A percentile compares a stretch with the other conserved stretches of the same genome.
Conservation (phyloP, 2,888 invertebrate species). For the Yponomeuta malinellus region DNA sequence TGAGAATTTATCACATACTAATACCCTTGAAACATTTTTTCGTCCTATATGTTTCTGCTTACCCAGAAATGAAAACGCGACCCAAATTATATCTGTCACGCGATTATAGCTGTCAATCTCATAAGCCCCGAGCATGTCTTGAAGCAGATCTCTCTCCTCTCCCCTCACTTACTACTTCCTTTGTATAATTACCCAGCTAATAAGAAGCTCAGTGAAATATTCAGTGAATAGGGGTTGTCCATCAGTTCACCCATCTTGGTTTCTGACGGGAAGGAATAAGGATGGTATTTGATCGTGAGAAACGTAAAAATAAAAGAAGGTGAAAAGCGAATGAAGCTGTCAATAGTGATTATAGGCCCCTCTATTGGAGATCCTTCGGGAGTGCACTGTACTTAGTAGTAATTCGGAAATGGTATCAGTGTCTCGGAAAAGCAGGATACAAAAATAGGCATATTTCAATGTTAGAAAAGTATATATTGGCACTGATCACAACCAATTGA, state of each 20-base stretch:
- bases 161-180: conserved; percentile 49
- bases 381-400: conserved; percentile 3
- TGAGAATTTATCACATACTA: too few relatives aligned
- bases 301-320: not conserved
- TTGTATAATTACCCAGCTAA: conserved; percentile 68
- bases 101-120: conserved; percentile 14
- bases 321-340: conserved; percentile 46
- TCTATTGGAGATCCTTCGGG: conserved; percentile 29
- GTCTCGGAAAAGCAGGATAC: not conserved
- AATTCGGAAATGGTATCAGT: conserved; percentile 18
- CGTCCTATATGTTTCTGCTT: not conserved
- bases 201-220: conserved; percentile 59
- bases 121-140: not conserved
- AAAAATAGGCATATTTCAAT: not conserved
- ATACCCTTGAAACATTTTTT: too few relatives aligned
- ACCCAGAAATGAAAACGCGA: not conserved
- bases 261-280: not conserved
- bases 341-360: conserved; percentile 52
- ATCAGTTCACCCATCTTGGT: not conserved
- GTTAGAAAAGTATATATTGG: not conserved
- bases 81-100: not conserved
- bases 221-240: conserved; percentile 40
- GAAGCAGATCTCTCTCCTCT: conserved; percentile 4
- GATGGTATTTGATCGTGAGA: conserved; percentile 2
- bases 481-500: not conserved